phyloP scores from a whole-genome alignment of 2,888 invertebrate genomes.

The Baccha elongata region DNA sequence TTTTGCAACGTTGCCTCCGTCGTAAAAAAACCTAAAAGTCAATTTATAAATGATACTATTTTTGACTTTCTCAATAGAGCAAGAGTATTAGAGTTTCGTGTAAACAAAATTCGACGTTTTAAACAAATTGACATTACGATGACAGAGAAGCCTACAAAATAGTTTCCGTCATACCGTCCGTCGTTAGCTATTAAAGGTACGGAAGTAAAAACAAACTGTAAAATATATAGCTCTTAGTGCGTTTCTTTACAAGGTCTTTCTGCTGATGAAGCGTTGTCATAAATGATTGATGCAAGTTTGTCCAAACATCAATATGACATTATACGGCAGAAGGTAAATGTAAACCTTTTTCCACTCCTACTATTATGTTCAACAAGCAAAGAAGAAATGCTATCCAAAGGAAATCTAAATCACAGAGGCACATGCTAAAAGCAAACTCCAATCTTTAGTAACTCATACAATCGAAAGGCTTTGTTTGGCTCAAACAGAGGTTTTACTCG shows the following conservation, averaged over 20 bases:
- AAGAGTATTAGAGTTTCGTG: too few relatives aligned
- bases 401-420: conserved; percentile 2
- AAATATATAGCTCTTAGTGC: background rate
- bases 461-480: conserved; percentile 10
- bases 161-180: too few relatives aligned
- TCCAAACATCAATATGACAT: background rate
- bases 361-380: background rate
- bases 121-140: too few relatives aligned
- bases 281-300: conserved; percentile 5
- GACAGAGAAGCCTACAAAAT: too few relatives aligned
- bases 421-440: conserved; percentile 26
- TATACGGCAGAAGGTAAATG: background rate
- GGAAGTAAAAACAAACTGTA: conserved; percentile 4
- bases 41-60: too few relatives aligned
- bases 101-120: too few relatives aligned
- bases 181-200: conserved; percentile 17
- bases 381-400: conserved; percentile 13
- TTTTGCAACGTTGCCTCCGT: too few relatives aligned
- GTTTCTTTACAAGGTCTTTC: background rate
- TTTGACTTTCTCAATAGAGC: too few relatives aligned
- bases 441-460: conserved; percentile 4
- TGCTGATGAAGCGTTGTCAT: conserved; percentile 4
- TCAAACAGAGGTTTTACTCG: background rate
- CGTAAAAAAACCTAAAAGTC: too few relatives aligned
- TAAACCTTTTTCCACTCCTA: background rate